Evolutionary conservation across 2,888 invertebrate genomes (phyloP), one percentile per base, ranked within the genome.

Genomic region (Eucera pruinosa): DNA sequence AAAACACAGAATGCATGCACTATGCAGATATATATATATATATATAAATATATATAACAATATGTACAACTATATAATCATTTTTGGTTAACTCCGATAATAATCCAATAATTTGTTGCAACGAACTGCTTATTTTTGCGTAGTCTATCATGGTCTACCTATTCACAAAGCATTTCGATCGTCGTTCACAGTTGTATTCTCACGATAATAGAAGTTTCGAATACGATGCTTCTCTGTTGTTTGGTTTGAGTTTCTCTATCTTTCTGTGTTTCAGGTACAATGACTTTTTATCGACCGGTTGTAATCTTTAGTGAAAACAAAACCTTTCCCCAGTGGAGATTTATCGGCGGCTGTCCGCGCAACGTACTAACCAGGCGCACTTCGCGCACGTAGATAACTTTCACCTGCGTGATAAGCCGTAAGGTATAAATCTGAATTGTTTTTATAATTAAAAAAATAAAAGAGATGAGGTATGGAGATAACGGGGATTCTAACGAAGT

Each of bases 391-490:
- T 77, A 85, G 87, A 86, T 88, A 87, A 88, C 89, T 87, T 89
- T 88, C 88, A 80, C 86, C 85, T 81, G 82, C 79, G 78, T 84
- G 88, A 89, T 84, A 87, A 88, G 87, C 87, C 81, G 83, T 84
- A 80, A 89, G 87, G 86, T 88, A 90, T 87, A 88, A 89, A 89
- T 90, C 88, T 88, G 87, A 88, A 90, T 90, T 89, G 87, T 89
- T 90, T 90, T 89, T 88, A 88, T 86, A 86, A 87, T 86, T 86
- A 65, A 70, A 84, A 81, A 80, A n/a, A n/a, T n/a, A 73, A 82
- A 82, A 72, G 77, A 88, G 89, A 90, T 89, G 85, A 80, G 83
- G 84, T 79, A 84, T 85, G 86, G 84, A 85, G 89, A 90, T 90
- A 89, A 88, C 87, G 87, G 86, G 77, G 86, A 83, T 87, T 88